Percentiles rank a stretch among this genome's conserved stretches.
phyloP scores from a whole-genome alignment of 2,797 vertebrate genomes.

The Falco rusticolus region DNA sequence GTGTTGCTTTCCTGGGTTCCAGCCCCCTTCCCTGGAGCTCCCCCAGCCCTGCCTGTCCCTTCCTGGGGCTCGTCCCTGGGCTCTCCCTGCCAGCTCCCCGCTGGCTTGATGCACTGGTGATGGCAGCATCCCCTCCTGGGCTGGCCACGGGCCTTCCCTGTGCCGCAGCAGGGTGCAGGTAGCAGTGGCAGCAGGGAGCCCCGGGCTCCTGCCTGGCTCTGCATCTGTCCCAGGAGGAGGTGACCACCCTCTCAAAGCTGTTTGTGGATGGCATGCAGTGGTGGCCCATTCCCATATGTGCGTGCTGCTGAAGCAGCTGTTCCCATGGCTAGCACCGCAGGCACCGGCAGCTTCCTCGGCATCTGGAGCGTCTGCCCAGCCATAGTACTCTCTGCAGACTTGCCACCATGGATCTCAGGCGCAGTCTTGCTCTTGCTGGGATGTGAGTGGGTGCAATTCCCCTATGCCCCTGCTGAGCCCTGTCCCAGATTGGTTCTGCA shows the following conservation, averaged over 20 bases:
- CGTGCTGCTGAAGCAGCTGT: background rate
- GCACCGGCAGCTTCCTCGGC: background rate
- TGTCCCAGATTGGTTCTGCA: background rate
- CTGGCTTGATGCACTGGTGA: rapidly evolving
- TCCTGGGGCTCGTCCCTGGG: background rate
- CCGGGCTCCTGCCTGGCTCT: rapidly evolving
- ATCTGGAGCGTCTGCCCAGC: background rate
- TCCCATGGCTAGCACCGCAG: rapidly evolving
- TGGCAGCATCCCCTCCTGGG: background rate
- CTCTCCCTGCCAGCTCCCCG: background rate
- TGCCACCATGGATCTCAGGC: background rate
- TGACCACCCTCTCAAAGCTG: background rate
- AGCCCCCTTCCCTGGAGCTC: background rate
- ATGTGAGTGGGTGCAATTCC: rapidly evolving
- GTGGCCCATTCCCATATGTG: rapidly evolving
- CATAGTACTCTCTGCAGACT: background rate
- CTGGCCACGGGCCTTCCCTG: background rate
- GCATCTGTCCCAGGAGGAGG: background rate
- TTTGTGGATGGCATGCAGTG: background rate
- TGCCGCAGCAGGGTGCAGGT: background rate
- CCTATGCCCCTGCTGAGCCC: background rate
- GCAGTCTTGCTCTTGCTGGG: background rate
- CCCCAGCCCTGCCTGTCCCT: background rate
- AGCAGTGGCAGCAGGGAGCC: background rate
- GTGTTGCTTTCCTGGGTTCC: background rate